A percentile compares a stretch with the other conserved stretches of the same genome.
phyloP scores from a whole-genome alignment of 2,113 vertebrate species.

The Alaudala cheleensis region DNA sequence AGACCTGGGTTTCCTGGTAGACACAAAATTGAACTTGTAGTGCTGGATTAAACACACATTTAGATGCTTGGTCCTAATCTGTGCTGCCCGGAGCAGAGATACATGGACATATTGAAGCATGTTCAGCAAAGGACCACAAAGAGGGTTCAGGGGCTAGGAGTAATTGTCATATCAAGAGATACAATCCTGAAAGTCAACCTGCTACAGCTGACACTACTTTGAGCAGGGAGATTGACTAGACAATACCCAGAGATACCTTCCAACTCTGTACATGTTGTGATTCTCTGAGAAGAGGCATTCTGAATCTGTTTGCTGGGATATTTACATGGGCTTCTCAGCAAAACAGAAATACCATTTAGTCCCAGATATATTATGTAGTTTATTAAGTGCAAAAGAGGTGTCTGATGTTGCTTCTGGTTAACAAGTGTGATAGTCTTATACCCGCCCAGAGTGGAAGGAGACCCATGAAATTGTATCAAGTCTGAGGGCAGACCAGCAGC shows the following conservation, averaged over 20 bases:
- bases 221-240: not conserved
- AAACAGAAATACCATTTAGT: not conserved
- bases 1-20: not conserved
- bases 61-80: not conserved
- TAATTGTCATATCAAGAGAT: not conserved
- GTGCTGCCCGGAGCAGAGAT: too few species aligned
- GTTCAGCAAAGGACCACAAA: not conserved
- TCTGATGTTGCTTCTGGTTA: not conserved
- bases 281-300: not conserved
- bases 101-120: fast-evolving
- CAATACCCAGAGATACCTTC: not conserved
- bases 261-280: not conserved
- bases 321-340: not conserved
- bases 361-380: not conserved
- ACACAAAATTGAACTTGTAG: not conserved
- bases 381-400: not conserved
- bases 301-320: not conserved
- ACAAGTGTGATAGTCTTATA: too few species aligned
- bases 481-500: too few species aligned
- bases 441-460: too few species aligned
- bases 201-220: not conserved
- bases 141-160: not conserved
- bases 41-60: not conserved
- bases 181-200: not conserved
- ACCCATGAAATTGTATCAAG: too few species aligned